phyloP scores from a whole-genome alignment of 1,140 invertebrate species.

The Olivierus martensii region DNA sequence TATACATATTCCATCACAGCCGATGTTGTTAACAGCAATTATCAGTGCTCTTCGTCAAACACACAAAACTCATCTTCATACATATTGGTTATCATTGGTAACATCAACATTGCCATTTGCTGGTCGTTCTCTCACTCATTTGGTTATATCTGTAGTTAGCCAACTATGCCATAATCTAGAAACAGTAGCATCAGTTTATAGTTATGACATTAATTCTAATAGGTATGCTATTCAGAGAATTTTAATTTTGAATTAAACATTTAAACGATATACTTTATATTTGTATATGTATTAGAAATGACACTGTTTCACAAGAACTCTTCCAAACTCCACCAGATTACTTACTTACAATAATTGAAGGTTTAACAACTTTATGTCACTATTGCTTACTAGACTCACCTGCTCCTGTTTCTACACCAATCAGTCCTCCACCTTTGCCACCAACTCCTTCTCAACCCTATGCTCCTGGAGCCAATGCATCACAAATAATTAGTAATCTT shows the following conservation, averaged over 20 bases:
- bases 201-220: neutral
- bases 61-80: conserved; percentile 48
- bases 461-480: conserved; percentile 16
- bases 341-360: conserved; percentile 61
- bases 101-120: conserved; percentile 60
- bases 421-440: conserved; percentile 13
- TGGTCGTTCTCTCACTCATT: conserved; percentile 48
- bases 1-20: conserved; percentile 57
- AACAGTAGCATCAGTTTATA: conserved; percentile 13
- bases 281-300: too few relatives aligned
- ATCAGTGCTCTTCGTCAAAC: conserved; percentile 51
- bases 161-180: conserved; percentile 76
- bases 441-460: conserved; percentile 16
- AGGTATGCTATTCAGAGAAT: neutral
- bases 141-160: conserved; percentile 60
- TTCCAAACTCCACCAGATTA: conserved; percentile 53
- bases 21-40: conserved; percentile 71
- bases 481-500: conserved; percentile 51
- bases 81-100: conserved; percentile 64
- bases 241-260: neutral
- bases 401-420: conserved; percentile 34
- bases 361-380: conserved; percentile 66
- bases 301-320: neutral
- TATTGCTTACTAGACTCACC: conserved; percentile 59
- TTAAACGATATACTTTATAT: too few relatives aligned